Evolutionary conservation across 2,113 vertebrate genomes (phyloP).

Genomic region (Ciconia boyciana): DNA sequence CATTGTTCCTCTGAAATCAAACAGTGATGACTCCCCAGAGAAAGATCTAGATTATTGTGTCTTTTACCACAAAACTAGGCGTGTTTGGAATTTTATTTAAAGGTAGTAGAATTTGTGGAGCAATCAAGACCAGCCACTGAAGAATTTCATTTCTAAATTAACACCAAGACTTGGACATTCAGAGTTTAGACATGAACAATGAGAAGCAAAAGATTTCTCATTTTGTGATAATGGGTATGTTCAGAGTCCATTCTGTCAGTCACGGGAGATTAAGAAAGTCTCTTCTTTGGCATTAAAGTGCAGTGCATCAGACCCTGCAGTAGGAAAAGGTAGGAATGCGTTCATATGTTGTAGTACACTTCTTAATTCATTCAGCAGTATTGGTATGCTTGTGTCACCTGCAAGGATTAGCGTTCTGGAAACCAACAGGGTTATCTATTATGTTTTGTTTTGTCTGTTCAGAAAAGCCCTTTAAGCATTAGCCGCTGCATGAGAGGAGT

Average conservation of each 20-base stretch:
- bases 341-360: neutral
- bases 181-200: neutral
- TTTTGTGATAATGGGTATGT: neutral
- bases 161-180: neutral
- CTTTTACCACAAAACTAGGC: neutral
- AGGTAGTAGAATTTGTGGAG: neutral
- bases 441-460: neutral
- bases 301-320: neutral
- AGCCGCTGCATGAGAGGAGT: neutral
- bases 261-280: neutral
- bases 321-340: neutral
- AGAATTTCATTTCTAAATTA: neutral
- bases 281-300: neutral
- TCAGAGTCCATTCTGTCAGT: neutral
- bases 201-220: neutral
- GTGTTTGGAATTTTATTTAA: slow-evolving; percentile 15
- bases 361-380: neutral
- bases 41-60: neutral
- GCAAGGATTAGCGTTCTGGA: neutral
- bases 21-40: neutral
- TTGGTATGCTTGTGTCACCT: neutral
- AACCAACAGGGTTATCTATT: neutral
- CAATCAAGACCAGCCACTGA: neutral
- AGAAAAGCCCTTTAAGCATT: slow-evolving; percentile 8
- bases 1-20: neutral